These are phyloP conservation scores for Pollicipes pollicipes DNA, from an alignment of 1,140 invertebrate genomes.

Conservation along the genomic window DNA sequence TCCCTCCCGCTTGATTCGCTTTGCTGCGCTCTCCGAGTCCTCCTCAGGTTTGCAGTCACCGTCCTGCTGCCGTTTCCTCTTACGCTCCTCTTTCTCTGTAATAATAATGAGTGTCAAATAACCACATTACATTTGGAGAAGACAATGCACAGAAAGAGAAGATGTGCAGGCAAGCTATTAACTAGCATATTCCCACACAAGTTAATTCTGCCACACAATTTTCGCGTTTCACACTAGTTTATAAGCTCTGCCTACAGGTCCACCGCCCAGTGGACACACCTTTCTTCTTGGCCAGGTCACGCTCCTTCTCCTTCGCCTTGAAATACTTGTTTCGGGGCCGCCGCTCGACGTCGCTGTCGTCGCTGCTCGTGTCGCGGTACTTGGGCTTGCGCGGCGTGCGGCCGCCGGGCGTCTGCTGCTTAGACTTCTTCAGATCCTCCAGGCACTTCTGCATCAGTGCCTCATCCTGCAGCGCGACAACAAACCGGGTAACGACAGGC, in stretches of 20 bases:
- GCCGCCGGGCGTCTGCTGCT: slow-evolving; percentile 5
- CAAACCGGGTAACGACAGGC: no score
- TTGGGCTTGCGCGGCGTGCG: slow-evolving; percentile 12
- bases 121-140: no score
- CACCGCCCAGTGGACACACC: no score
- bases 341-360: slow-evolving; percentile 20
- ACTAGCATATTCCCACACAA: no score
- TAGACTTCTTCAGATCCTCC: slow-evolving; percentile 34
- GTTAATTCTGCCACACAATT: no score
- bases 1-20: background rate
- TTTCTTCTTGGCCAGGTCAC: slow-evolving; percentile 24
- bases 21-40: background rate
- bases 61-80: slow-evolving; percentile 17
- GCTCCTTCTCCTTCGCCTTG: slow-evolving; percentile 26
- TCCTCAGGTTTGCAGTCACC: slow-evolving; percentile 19
- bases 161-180: no score
- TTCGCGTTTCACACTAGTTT: no score
- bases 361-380: slow-evolving; percentile 15
- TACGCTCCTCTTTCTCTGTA: slow-evolving; percentile 19
- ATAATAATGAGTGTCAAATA: no score
- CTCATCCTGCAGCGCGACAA: slow-evolving; percentile 30
- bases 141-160: no score
- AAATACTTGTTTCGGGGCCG: slow-evolving; percentile 31
- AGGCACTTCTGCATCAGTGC: slow-evolving; percentile 41
- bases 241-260: no score